Percentiles rank a stretch among this genome's conserved stretches.
phyloP scores from a whole-genome alignment of 1,140 invertebrate genomes.

The Asbolus verrucosus region DNA sequence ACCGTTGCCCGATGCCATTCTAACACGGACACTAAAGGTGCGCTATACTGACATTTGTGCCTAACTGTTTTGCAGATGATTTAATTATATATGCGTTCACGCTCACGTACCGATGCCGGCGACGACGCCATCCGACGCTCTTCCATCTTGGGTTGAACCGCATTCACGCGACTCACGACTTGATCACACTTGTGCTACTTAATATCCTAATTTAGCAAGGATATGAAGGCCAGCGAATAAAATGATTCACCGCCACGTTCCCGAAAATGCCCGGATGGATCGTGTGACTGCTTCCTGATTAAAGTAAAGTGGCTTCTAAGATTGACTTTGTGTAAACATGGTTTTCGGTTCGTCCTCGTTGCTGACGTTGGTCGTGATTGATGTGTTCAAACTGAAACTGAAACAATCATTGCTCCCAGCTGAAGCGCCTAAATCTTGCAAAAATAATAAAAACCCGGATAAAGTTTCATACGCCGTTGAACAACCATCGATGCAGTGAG shows the following conservation, averaged over 20 bases:
- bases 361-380: constrained; percentile 39
- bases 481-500: constrained; percentile 7
- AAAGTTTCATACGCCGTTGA: constrained; percentile 21
- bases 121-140: background rate
- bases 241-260: no score
- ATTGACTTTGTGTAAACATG: constrained; percentile 28
- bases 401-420: constrained; percentile 35
- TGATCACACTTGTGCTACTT: background rate
- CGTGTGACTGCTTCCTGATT: constrained; percentile 17
- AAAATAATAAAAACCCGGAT: constrained; percentile 15
- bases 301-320: constrained; percentile 20
- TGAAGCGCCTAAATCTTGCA: background rate
- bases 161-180: constrained; percentile 1
- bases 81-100: constrained; percentile 39
- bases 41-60: constrained; percentile 37
- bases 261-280: background rate
- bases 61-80: constrained; percentile 43
- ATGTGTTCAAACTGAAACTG: constrained; percentile 40
- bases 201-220: constrained; percentile 7
- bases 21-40: constrained; percentile 17
- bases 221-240: no score
- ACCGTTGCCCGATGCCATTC: constrained; percentile 30
- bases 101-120: background rate
- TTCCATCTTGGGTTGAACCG: background rate
- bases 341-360: constrained; percentile 25